Evolutionary conservation across 2,113 vertebrate species (phyloP), one percentile per base, ranked within the genome.

Genomic region (Dissostichus mawsoni): DNA sequence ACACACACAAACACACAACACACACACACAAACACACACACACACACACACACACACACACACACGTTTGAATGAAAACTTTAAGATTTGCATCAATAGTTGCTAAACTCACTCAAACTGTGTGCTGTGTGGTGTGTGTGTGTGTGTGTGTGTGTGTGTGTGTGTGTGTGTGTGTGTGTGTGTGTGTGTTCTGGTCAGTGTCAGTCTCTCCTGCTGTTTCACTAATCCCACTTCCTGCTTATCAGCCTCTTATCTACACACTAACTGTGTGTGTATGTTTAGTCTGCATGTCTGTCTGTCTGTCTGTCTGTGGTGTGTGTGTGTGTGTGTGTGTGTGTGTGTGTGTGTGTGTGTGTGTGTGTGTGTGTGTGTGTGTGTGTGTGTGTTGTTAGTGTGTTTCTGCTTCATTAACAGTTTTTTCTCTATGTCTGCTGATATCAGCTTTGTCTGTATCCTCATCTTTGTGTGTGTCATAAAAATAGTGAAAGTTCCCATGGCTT

Each of bases 181-280:
- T 50, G 48, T 50, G 13, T 50, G 48, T 16, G 13, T 50, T 62
- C 3, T 71, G 69, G 5, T 72, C 45, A 59, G 56, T 50, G 23
- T 69, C 50, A 18, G 25, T 29, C 56, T 53, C 75, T 56, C 51
- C 69, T 13, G 68, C 61, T 80, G 77, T 29, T 57, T 63, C 69
- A 50, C 52, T 69, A 58, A 74, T 78, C 70, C 18, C 69, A 52
- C 13, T 85, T 73, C 78, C 78, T 85, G 73, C 45, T 64, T 50
- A 79, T 79, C 68, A 23, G 51, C 57, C 55, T 74, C 59, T 64
- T 69, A 58, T 74, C 45, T 63, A 18, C 36, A 56, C 72, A 45
- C 13, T n/a, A 3, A 18, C 52, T 78, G 10, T 29, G 55, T 61
- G 23, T 44, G 61, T 44, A n/a, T n/a, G 16, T 44, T 11, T 44